Evolutionary conservation across 2,888 invertebrate genomes (phyloP), one percentile per base, ranked within the genome.

Genomic region (Dorcus parallelipipedus): DNA sequence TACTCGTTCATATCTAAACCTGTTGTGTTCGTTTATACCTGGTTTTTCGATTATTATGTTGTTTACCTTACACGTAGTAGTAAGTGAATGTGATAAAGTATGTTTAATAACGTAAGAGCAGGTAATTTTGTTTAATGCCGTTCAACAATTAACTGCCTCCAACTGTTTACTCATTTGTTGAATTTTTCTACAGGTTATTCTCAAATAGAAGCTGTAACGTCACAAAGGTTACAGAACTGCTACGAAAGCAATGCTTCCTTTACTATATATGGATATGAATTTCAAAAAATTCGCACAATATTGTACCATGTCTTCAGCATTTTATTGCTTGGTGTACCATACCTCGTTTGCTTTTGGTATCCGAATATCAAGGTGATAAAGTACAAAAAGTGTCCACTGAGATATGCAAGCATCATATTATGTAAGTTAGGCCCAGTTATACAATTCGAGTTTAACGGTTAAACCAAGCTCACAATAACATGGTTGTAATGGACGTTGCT

Each of bases 341-440:
- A 83, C 71, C 79, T 86, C 66, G 73, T 82, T 59, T 76, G 82
- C 60, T 79, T 79, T 63, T 85, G 84, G 77, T 83, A 81, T 76
- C 83, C 84, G n/a, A 78, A 78, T 52, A 80, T 79, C 73, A 81
- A 81, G 70, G 75, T 80, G 59, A 76, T 80, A 59, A 83, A 83
- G 73, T 85, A 83, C 72, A 71, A 77, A 69, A 81, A 79, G 78
- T 83, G 83, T 77, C 79, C 82, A 69, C 79, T 86, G 71, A 80
- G 78, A 73, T 73, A 71, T 69, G 86, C 86, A 68, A 77, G 82
- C 58, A 73, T 81, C 62, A 75, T 86, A 68, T 81, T 84, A 71
- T 79, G 86, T 85, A 77, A 79, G 64, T 66, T 52, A n/a, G n/a
- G n/a, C n/a, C n/a, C n/a, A n/a, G n/a, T n/a, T n/a, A n/a, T n/a